Percentiles rank a stretch among this genome's conserved stretches.
Conservation (phyloP, 2,113 vertebrate genomes). For the Trichomycterus rosablanca region DNA sequence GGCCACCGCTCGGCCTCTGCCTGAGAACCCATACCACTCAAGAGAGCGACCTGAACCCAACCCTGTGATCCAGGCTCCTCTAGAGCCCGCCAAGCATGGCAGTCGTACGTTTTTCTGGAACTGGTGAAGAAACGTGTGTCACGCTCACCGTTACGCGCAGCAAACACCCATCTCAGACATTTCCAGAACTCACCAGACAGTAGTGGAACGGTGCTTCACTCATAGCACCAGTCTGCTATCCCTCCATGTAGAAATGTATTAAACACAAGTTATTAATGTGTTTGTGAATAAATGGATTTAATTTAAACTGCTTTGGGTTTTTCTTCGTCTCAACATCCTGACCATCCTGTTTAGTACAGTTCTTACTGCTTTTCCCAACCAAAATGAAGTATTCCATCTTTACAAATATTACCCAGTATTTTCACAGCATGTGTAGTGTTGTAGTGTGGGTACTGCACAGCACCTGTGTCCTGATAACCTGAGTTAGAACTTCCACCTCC, state of each 20-base stretch:
- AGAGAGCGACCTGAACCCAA: constrained; percentile 82
- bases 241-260: constrained; percentile 31
- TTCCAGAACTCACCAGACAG: constrained; percentile 22
- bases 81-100: constrained; percentile 82
- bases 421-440: no score
- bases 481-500: no score
- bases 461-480: no score
- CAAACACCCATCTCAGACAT: constrained; percentile 3
- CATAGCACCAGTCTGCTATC: constrained; percentile 8
- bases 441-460: no score
- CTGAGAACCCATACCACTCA: constrained; percentile 86
- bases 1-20: constrained; percentile 79
- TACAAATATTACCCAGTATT: no score
- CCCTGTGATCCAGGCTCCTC: constrained; percentile 67
- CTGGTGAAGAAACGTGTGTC: constrained; percentile 64
- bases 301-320: constrained; percentile 22
- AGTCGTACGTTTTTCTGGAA: constrained; percentile 85
- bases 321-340: not conserved
- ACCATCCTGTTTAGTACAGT: not conserved
- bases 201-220: constrained; percentile 2
- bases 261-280: constrained; percentile 8
- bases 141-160: not conserved
- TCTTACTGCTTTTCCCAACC: not conserved
- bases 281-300: constrained; percentile 34
- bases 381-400: no score